phyloP scores from a whole-genome alignment of 2,888 invertebrate species.

The Sepiola atlantica region DNA sequence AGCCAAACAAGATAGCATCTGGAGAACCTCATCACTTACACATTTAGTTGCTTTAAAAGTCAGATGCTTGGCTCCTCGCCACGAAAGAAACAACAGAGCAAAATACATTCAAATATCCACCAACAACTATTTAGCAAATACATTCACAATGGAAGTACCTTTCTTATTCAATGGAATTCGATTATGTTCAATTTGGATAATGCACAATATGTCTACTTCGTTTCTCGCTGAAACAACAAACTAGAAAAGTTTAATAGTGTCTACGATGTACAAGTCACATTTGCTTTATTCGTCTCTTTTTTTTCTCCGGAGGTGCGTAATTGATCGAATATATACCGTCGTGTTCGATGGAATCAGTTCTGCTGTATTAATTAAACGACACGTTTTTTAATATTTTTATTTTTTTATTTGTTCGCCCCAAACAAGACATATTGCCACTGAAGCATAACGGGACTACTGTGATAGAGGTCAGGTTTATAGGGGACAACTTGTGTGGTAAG shows the following conservation, averaged over 20 bases:
- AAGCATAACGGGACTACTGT: too few species aligned
- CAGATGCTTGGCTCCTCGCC: background rate
- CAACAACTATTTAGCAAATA: background rate
- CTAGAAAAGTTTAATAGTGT: background rate
- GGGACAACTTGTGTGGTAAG: too few species aligned
- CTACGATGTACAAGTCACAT: too few species aligned
- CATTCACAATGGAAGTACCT: background rate
- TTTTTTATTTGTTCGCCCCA: too few species aligned
- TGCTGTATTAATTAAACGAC: too few species aligned
- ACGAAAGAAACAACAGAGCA: background rate
- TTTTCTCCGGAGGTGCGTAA: too few species aligned
- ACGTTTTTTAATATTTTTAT: too few species aligned
- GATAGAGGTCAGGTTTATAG: too few species aligned
- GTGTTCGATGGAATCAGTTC: too few species aligned
- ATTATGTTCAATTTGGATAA: background rate
- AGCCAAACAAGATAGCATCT: conserved; percentile 1
- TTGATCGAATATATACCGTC: too few species aligned
- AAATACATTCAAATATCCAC: background rate
- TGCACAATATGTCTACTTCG: background rate
- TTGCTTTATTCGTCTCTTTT: too few species aligned
- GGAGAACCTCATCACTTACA: background rate
- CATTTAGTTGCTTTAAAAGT: conserved; percentile 2
- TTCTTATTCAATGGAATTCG: background rate
- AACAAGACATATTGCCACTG: too few species aligned
- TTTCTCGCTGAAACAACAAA: background rate